phyloP scores from a whole-genome alignment of 2,797 vertebrate species.

The Pterois miles region DNA sequence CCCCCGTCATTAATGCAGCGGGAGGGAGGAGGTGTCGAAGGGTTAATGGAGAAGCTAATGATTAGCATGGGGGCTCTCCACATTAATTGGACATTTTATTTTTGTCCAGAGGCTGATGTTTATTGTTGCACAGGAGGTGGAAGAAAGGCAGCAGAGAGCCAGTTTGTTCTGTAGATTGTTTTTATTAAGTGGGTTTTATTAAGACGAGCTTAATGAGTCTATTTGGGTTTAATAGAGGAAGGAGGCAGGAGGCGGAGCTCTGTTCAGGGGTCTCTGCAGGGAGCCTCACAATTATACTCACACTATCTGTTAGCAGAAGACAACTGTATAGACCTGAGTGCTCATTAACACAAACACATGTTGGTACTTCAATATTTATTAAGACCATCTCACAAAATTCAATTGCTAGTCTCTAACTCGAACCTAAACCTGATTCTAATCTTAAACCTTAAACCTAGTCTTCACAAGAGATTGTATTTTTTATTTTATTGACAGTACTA shows the following conservation, averaged over 20 bases:
- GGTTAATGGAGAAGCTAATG: slow-evolving; percentile 65
- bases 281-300: slow-evolving; percentile 7
- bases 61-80: slow-evolving; percentile 39
- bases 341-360: not conserved
- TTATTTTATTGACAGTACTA: too few relatives aligned
- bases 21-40: slow-evolving; percentile 29
- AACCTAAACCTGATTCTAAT: fast-evolving
- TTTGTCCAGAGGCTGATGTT: slow-evolving; percentile 30
- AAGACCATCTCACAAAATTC: not conserved
- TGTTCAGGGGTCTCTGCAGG: slow-evolving; percentile 25
- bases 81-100: slow-evolving; percentile 43
- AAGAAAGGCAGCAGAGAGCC: not conserved
- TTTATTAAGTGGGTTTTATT: slow-evolving; percentile 48
- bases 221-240: slow-evolving; percentile 23
- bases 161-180: slow-evolving; percentile 18
- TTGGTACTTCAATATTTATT: not conserved
- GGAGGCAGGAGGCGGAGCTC: not conserved
- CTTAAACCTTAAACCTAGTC: too few relatives aligned
- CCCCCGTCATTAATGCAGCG: slow-evolving; percentile 34
- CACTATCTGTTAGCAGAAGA: not conserved
- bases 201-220: slow-evolving; percentile 33
- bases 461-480: too few relatives aligned
- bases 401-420: too few relatives aligned
- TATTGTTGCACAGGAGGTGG: slow-evolving; percentile 20
- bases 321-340: not conserved